These are phyloP conservation scores for Basileuterus tristriatus DNA, from an alignment of 2,797 vertebrate genomes.

Conservation along the genomic window DNA sequence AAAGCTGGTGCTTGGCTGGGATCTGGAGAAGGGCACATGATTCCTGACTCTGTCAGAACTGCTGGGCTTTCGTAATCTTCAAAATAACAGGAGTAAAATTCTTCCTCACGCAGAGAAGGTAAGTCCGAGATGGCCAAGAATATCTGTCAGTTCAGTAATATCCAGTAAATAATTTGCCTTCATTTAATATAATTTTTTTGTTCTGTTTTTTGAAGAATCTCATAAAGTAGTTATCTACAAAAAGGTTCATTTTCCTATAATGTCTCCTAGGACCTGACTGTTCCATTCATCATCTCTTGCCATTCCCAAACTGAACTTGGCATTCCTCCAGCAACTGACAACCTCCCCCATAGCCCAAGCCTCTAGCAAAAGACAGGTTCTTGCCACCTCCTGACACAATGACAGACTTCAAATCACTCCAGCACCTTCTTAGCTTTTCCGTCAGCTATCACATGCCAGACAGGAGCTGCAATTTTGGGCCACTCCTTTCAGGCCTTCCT, in stretches of 20 bases:
- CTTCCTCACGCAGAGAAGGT: slow-evolving; percentile 81
- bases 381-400: background rate
- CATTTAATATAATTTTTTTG: background rate
- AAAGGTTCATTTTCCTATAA: background rate
- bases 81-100: slow-evolving; percentile 90
- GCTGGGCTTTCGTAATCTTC: slow-evolving; percentile 84
- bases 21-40: slow-evolving; percentile 88
- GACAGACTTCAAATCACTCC: background rate
- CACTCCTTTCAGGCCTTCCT: background rate
- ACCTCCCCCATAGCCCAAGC: background rate
- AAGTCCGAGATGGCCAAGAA: slow-evolving; percentile 85
- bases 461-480: background rate
- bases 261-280: background rate
- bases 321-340: background rate
- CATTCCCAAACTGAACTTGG: background rate
- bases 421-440: background rate
- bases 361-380: background rate
- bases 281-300: background rate
- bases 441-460: background rate
- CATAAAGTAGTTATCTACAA: background rate
- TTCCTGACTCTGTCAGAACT: slow-evolving; percentile 79
- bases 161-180: background rate
- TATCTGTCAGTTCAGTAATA: slow-evolving; percentile 78
- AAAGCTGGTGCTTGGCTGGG: slow-evolving; percentile 78
- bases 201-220: background rate